phyloP scores from a whole-genome alignment of 2,113 vertebrate genomes.

The Bucco capensis region DNA sequence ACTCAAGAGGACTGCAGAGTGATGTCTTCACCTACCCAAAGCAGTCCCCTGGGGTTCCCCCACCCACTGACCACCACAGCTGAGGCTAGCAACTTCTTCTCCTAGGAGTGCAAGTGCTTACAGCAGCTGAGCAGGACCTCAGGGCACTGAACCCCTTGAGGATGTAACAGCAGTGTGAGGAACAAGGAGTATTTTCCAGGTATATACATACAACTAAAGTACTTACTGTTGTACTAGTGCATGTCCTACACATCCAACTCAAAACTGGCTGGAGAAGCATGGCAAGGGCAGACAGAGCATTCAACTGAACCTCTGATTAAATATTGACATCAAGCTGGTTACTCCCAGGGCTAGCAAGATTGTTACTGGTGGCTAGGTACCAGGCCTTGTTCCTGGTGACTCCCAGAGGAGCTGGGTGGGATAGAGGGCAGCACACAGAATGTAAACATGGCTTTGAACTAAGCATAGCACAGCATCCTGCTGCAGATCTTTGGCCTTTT shows the following conservation, averaged over 20 bases:
- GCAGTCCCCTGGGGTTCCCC: neutral
- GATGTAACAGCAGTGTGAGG: fast-evolving
- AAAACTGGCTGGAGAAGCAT: fast-evolving
- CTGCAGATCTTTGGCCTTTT: neutral
- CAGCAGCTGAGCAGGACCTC: neutral
- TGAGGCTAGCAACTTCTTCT: too few species aligned
- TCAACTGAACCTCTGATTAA: neutral
- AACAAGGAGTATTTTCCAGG: fast-evolving
- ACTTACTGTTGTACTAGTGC: neutral
- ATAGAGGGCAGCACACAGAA: neutral
- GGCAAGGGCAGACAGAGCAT: neutral
- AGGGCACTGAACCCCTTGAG: neutral
- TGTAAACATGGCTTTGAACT: neutral
- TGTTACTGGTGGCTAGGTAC: fast-evolving
- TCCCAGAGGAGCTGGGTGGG: neutral
- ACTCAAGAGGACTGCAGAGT: fast-evolving
- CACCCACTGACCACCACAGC: fast-evolving
- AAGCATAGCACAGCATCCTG: neutral
- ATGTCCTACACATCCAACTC: neutral
- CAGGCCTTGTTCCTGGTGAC: fast-evolving
- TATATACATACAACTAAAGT: fast-evolving
- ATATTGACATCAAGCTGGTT: neutral
- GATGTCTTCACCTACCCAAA: fast-evolving
- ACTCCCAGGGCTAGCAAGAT: neutral
- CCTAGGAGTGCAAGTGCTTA: neutral